These are phyloP conservation scores for Poeciliopsis retropinna DNA, from an alignment of 2,113 vertebrate species.

Conservation along the genomic window DNA sequence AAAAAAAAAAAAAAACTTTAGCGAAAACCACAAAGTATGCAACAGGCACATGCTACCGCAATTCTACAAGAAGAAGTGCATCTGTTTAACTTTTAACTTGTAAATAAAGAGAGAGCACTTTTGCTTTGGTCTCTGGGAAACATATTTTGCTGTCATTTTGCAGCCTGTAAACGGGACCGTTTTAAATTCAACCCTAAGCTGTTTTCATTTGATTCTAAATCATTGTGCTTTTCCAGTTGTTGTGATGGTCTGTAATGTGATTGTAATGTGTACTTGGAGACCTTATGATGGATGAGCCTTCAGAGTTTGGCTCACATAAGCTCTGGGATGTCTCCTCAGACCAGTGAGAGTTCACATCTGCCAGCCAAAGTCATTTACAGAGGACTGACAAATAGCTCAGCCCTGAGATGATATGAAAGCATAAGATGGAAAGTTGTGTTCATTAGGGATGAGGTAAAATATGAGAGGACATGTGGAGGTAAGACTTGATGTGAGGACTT, in stretches of 20 bases:
- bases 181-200: slow-evolving; percentile 22
- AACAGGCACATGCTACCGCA: slow-evolving; percentile 25
- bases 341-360: slow-evolving; percentile 77
- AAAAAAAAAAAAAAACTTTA: slow-evolving; percentile 34
- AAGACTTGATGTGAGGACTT: slow-evolving; percentile 29
- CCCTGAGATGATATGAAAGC: slow-evolving; percentile 62
- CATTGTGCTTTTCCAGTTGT: slow-evolving; percentile 40
- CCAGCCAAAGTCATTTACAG: slow-evolving; percentile 77
- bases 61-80: background rate
- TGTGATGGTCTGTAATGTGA: slow-evolving; percentile 65
- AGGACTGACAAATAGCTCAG: slow-evolving; percentile 77
- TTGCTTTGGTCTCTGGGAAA: background rate
- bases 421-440: slow-evolving; percentile 61
- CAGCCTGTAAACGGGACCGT: slow-evolving; percentile 17
- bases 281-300: slow-evolving; percentile 70
- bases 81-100: slow-evolving; percentile 13
- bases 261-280: slow-evolving; percentile 69
- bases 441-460: slow-evolving; percentile 25
- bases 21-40: slow-evolving; percentile 45
- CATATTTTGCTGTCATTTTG: slow-evolving; percentile 7
- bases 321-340: slow-evolving; percentile 74
- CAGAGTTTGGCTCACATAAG: slow-evolving; percentile 63
- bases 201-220: slow-evolving; percentile 17
- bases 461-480: slow-evolving; percentile 10
- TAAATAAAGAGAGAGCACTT: background rate